These are phyloP conservation scores for Oscheius sp. DNA, from an alignment of 2,888 invertebrate genomes.

Conservation along the genomic window DNA sequence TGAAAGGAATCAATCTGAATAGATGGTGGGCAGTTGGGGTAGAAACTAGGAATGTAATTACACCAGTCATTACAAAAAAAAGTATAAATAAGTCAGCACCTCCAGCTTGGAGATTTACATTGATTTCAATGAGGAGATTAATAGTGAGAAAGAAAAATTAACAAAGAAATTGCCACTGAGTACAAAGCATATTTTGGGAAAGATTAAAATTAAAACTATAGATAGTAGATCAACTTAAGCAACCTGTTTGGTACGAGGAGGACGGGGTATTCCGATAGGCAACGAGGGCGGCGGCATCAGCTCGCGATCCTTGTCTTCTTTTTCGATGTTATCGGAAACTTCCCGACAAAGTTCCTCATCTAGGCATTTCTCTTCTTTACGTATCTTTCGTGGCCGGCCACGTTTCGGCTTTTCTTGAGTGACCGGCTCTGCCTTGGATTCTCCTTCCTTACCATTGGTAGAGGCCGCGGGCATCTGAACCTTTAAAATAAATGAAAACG, in stretches of 20 bases:
- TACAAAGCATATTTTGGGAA: slow-evolving; percentile 5
- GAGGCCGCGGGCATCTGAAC: neutral
- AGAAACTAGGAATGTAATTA: neutral
- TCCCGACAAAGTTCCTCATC: slow-evolving; percentile 54
- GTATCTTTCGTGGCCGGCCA: slow-evolving; percentile 59
- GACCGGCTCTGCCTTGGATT: neutral
- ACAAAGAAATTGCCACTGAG: neutral
- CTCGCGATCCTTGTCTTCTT: slow-evolving; percentile 59
- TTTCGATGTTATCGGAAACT: slow-evolving; percentile 46
- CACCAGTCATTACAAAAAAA: slow-evolving; percentile 10
- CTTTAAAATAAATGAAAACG: neutral
- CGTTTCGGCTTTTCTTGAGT: slow-evolving; percentile 49
- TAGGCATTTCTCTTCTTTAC: slow-evolving; percentile 58
- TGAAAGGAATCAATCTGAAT: neutral
- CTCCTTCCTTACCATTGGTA: too few relatives aligned
- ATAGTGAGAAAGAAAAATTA: slow-evolving; percentile 9
- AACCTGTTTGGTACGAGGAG: slow-evolving; percentile 31
- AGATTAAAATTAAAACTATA: neutral
- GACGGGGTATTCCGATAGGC: slow-evolving; percentile 42
- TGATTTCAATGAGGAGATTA: too few relatives aligned
- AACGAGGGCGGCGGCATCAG: slow-evolving; percentile 65
- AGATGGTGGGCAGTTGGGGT: slow-evolving; percentile 6
- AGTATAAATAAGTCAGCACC: slow-evolving; percentile 4
- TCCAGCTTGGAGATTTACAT: neutral
- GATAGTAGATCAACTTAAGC: slow-evolving; percentile 9